phyloP scores from a whole-genome alignment of 2,888 invertebrate species.

The Aspidiotus destructor region DNA sequence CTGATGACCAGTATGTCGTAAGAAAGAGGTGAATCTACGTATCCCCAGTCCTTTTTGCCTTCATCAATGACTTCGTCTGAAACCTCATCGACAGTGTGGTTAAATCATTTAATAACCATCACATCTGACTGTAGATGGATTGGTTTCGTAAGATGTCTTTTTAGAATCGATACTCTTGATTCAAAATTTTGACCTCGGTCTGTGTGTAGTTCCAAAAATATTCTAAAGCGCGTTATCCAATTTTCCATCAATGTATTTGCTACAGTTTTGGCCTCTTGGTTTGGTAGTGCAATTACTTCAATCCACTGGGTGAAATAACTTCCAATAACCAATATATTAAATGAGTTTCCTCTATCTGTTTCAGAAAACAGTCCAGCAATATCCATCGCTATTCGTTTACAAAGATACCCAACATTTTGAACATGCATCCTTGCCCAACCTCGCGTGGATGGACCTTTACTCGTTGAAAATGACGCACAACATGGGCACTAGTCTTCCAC shows the following conservation, averaged over 20 bases:
- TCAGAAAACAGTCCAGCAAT: background rate
- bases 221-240: background rate
- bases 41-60: background rate
- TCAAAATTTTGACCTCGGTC: background rate
- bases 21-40: background rate
- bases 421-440: too few species aligned
- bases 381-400: background rate
- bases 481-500: background rate
- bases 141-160: background rate
- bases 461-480: background rate
- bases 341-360: background rate
- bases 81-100: background rate
- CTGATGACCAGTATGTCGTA: background rate
- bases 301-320: background rate
- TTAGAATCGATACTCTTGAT: background rate
- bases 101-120: background rate
- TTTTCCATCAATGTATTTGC: background rate
- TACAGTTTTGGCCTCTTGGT: background rate
- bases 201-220: background rate
- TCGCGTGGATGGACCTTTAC: background rate
- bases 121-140: background rate
- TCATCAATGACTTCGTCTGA: background rate
- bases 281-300: background rate
- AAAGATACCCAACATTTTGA: too few species aligned
- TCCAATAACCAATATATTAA: background rate